These are phyloP conservation scores for Gonioctena quinquepunctata DNA, from an alignment of 1,140 invertebrate species.

Conservation along the genomic window DNA sequence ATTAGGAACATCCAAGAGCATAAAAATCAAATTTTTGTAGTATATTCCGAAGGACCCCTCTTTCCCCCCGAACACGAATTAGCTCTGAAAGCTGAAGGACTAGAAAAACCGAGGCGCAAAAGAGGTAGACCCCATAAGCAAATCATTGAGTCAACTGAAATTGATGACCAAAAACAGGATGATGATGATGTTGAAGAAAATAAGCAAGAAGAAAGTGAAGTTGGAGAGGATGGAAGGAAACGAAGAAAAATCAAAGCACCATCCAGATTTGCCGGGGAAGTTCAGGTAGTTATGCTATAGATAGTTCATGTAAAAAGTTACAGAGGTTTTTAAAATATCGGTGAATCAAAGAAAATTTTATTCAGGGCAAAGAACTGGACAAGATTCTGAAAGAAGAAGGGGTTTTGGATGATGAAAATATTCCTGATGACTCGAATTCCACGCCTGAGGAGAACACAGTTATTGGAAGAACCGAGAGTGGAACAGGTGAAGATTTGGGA, in stretches of 20 bases:
- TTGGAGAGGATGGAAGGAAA: conserved; percentile 61
- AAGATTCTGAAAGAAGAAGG: conserved; percentile 73
- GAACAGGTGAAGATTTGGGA: conserved; percentile 63
- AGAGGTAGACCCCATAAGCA: conserved; percentile 69
- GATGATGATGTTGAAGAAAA: conserved; percentile 49
- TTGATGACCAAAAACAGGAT: conserved; percentile 52
- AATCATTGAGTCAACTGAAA: conserved; percentile 38
- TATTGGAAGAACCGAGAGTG: conserved; percentile 69
- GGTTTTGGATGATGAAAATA: conserved; percentile 62
- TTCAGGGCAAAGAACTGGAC: conserved; percentile 72
- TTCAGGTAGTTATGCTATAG: too few species aligned
- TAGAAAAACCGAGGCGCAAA: conserved; percentile 69
- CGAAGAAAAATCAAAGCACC: conserved; percentile 69
- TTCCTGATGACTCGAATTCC: conserved; percentile 11
- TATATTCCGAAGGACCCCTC: conserved; percentile 60
- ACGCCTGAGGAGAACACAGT: conserved; percentile 57
- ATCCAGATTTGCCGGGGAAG: conserved; percentile 67
- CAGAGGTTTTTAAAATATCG: neutral
- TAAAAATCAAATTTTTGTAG: conserved; percentile 42
- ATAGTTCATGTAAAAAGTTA: neutral
- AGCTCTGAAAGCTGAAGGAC: conserved; percentile 64
- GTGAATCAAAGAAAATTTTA: conserved; percentile 4
- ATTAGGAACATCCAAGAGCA: too few species aligned
- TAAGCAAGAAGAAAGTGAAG: conserved; percentile 54
- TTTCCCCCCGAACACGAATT: conserved; percentile 63